phyloP scores from a whole-genome alignment of 2,888 invertebrate genomes.

The Ceratothoa steindachneri region DNA sequence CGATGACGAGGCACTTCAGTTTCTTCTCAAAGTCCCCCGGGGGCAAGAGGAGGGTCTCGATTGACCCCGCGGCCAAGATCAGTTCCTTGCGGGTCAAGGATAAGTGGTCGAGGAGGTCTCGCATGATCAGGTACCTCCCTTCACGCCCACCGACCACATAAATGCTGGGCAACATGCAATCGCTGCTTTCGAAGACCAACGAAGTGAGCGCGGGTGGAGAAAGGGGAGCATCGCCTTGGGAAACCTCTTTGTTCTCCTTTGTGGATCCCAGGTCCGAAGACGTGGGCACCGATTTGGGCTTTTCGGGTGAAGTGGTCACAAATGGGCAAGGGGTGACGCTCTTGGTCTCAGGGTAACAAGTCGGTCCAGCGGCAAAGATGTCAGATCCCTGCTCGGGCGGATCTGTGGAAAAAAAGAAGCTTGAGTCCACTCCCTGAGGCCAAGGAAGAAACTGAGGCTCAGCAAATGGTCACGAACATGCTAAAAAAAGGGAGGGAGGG shows the following conservation, averaged over 20 bases:
- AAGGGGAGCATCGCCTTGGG: background rate
- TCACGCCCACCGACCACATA: conserved; percentile 28
- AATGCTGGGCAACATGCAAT: conserved; percentile 19
- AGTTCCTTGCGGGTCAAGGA: conserved; percentile 23
- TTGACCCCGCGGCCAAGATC: conserved; percentile 24
- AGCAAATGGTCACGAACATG: no score
- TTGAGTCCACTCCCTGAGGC: background rate
- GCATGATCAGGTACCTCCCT: conserved; percentile 24
- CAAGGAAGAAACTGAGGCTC: background rate
- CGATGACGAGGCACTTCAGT: background rate
- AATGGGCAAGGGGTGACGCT: background rate
- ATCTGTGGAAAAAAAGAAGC: background rate
- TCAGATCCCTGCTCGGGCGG: background rate
- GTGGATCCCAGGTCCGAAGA: background rate
- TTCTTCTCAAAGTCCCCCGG: conserved; percentile 28
- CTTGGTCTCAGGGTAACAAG: background rate
- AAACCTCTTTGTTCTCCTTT: background rate
- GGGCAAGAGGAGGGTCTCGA: conserved; percentile 32
- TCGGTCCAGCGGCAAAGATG: background rate
- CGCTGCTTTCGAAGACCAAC: conserved; percentile 19
- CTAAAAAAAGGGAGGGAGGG: no score
- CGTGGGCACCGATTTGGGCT: background rate
- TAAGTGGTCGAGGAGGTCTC: conserved; percentile 21
- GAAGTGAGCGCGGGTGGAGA: background rate
- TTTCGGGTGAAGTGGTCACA: background rate